Percentiles rank a stretch among this genome's conserved stretches.
Conservation (phyloP, 30 jellyfish, hydroid and myxozoan species). For the Turritopsis dohrnii region DNA sequence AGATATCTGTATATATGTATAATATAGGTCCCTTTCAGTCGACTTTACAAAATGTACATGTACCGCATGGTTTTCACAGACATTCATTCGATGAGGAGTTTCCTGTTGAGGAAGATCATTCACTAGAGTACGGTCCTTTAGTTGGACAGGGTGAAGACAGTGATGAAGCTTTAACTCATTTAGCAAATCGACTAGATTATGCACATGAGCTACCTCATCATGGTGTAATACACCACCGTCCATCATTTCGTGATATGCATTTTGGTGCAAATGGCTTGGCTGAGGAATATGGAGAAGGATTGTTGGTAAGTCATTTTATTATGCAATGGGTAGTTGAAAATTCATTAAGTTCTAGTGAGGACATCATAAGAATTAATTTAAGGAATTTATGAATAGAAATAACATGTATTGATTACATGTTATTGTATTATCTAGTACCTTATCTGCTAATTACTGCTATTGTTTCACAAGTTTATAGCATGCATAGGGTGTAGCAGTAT, state of each 20-base stretch:
- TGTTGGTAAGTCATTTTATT: neutral
- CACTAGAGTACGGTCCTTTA: neutral
- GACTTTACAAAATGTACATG: neutral
- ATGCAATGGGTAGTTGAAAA: neutral
- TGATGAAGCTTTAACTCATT: neutral
- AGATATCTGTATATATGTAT: neutral
- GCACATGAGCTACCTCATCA: neutral
- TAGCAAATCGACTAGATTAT: neutral
- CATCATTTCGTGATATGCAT: neutral
- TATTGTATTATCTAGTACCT: too few relatives aligned
- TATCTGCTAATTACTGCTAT: too few relatives aligned
- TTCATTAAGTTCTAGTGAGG: too few relatives aligned
- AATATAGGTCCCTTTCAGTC: neutral
- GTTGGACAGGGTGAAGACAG: slow-evolving; percentile 4
- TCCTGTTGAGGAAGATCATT: neutral
- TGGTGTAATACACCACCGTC: neutral
- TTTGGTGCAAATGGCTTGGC: neutral
- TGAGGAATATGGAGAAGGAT: neutral
- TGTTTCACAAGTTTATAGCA: too few relatives aligned
- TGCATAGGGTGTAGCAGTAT: too few relatives aligned
- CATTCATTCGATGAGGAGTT: neutral
- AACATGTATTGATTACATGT: too few relatives aligned
- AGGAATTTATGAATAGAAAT: too few relatives aligned
- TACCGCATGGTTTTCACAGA: neutral
- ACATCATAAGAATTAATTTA: too few relatives aligned